Conservation (phyloP, 2,888 invertebrate genomes). For the Fabriciana adippe region DNA sequence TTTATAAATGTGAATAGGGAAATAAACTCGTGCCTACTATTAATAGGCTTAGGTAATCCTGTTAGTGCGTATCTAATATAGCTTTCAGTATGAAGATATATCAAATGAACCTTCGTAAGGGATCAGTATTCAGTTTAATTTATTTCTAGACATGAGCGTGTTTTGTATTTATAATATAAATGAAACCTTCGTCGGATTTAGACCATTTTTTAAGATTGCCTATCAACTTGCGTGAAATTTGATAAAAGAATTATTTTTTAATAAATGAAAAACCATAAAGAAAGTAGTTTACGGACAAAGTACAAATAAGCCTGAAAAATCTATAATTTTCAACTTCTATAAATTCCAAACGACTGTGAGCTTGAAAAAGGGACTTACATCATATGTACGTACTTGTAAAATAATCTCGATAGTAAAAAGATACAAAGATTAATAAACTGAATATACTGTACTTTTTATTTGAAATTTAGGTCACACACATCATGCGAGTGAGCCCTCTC, state of each 20-base stretch:
- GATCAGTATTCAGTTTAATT: slow-evolving; percentile 15
- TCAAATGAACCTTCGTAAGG: slow-evolving; percentile 22
- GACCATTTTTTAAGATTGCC: too few species aligned
- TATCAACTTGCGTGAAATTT: background rate
- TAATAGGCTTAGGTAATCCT: slow-evolving; percentile 28
- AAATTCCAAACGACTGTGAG: too few species aligned
- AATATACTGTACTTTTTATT: slow-evolving; percentile 32
- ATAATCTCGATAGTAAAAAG: slow-evolving; percentile 1
- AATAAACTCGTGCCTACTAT: slow-evolving; percentile 9
- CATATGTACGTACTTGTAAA: background rate
- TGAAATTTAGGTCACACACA: slow-evolving; percentile 40
- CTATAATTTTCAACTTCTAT: too few species aligned
- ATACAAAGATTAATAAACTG: slow-evolving; percentile 19
- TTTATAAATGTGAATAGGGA: slow-evolving; percentile 1
- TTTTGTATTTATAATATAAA: slow-evolving; percentile 2
- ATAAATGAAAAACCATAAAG: background rate
- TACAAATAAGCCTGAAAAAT: too few species aligned
- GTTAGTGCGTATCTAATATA: slow-evolving; percentile 22
- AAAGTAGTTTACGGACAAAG: too few species aligned
- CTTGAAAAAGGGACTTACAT: too few species aligned
- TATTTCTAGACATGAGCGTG: background rate
- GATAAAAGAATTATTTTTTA: too few species aligned
- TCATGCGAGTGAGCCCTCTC: slow-evolving; percentile 35
- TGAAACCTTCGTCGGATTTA: background rate
- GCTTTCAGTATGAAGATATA: slow-evolving; percentile 5